Evolutionary conservation across 1,140 invertebrate species (phyloP).

Genomic region (Leptoteleia sp.): DNA sequence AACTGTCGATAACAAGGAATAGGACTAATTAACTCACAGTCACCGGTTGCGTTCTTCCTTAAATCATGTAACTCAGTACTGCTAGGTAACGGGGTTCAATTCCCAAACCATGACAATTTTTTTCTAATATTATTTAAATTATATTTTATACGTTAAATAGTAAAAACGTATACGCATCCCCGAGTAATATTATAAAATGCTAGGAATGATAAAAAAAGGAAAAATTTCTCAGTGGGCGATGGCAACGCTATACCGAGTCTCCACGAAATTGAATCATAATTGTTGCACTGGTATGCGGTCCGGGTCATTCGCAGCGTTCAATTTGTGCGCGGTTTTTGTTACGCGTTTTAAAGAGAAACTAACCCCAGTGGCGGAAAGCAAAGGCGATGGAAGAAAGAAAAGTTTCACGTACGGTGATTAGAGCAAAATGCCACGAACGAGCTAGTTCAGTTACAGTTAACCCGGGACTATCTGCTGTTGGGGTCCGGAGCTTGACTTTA

Average conservation of each 20-base stretch:
- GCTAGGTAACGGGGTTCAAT: too few species aligned
- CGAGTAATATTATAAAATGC: too few species aligned
- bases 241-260: not conserved
- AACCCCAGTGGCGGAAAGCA: constrained; percentile 30
- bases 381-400: constrained; percentile 38
- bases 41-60: too few species aligned
- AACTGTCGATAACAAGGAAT: too few species aligned
- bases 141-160: too few species aligned
- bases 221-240: not conserved
- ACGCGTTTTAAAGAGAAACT: constrained; percentile 31
- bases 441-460: constrained; percentile 68
- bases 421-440: constrained; percentile 58
- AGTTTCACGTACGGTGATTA: constrained; percentile 58
- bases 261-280: constrained; percentile 51
- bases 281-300: constrained; percentile 22
- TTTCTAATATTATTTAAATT: too few species aligned
- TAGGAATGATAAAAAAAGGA: too few species aligned
- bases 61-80: too few species aligned
- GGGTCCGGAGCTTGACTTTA: constrained; percentile 58
- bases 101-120: too few species aligned
- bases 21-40: too few species aligned
- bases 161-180: too few species aligned
- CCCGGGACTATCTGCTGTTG: constrained; percentile 55
- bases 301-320: constrained; percentile 19
- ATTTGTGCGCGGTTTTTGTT: constrained; percentile 25